These are phyloP conservation scores for Diuraphis noxia DNA, from an alignment of 1,140 invertebrate genomes.

Conservation along the genomic window DNA sequence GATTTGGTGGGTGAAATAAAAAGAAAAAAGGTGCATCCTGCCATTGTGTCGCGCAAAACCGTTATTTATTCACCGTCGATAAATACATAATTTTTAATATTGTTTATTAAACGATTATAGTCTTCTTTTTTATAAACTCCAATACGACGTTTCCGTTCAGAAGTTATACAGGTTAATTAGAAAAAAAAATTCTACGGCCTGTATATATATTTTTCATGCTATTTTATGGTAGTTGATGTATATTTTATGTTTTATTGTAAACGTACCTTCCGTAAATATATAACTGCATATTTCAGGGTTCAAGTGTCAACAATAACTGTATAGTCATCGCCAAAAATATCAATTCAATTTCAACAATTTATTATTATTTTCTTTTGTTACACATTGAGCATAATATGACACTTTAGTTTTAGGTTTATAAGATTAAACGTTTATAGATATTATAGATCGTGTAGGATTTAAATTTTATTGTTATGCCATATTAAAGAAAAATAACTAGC, in stretches of 20 bases:
- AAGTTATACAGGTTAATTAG: constrained; percentile 16
- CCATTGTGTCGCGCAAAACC: constrained; percentile 29
- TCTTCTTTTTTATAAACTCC: not conserved
- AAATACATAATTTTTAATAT: constrained; percentile 40
- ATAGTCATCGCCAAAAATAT: not conserved
- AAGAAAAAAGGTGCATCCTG: constrained; percentile 25
- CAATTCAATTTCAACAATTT: not conserved
- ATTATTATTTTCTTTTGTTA: not conserved
- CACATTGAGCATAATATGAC: not conserved
- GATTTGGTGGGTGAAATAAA: constrained; percentile 43
- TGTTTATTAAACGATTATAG: not conserved
- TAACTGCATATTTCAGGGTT: not conserved
- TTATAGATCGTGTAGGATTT: not conserved
- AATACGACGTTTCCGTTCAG: not conserved
- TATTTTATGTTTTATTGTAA: not conserved
- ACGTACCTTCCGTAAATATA: not conserved
- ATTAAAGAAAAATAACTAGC: constrained; percentile 18
- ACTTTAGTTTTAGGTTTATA: not conserved
- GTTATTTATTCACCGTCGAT: not conserved
- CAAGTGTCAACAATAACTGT: constrained; percentile 7
- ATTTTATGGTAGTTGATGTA: not conserved
- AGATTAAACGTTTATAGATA: not conserved
- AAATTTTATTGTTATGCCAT: not conserved
- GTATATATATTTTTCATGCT: not conserved
- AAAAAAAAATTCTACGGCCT: not conserved